Conservation (phyloP, 2,888 invertebrate genomes). For the Noctuana brunneofusca region DNA sequence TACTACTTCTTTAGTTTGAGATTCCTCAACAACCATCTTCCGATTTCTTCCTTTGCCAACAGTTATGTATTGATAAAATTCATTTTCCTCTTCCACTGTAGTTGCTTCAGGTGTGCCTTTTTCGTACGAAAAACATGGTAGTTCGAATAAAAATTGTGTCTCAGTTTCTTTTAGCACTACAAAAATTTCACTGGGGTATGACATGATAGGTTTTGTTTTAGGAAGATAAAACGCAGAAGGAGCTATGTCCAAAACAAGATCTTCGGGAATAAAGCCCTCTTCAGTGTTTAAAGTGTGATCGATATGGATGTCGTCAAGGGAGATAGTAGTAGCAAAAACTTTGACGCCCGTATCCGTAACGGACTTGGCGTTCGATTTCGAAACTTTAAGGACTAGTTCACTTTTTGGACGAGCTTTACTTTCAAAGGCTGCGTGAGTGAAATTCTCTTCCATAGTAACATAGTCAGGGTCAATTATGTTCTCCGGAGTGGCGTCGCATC, state of each 20-base stretch:
- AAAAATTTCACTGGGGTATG: conserved; percentile 82
- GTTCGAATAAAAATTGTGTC: conserved; percentile 84
- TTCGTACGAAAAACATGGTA: conserved; percentile 85
- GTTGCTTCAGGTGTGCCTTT: conserved; percentile 83
- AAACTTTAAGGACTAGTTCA: conserved; percentile 49
- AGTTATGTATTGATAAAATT: conserved; percentile 86
- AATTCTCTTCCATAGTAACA: conserved; percentile 61
- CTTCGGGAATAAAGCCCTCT: conserved; percentile 54
- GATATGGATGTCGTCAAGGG: conserved; percentile 79
- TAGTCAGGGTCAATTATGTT: conserved; percentile 57
- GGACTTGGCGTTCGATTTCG: conserved; percentile 49
- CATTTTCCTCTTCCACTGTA: conserved; percentile 84
- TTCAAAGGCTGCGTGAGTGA: conserved; percentile 67
- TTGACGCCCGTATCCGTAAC: conserved; percentile 58
- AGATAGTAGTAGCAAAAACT: conserved; percentile 73
- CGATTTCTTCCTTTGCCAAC: conserved; percentile 86
- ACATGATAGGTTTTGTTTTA: conserved; percentile 55
- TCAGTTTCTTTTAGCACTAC: conserved; percentile 86
- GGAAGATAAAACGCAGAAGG: conserved; percentile 73
- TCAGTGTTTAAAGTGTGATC: conserved; percentile 75
- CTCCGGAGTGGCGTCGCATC: conserved; percentile 63
- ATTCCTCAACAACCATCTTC: conserved; percentile 85
- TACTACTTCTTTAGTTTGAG: conserved; percentile 85
- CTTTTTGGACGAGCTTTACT: conserved; percentile 53
- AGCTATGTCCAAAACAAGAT: conserved; percentile 57